phyloP scores from a whole-genome alignment of 2,113 vertebrate genomes.

The Nannobrachium achirus region DNA sequence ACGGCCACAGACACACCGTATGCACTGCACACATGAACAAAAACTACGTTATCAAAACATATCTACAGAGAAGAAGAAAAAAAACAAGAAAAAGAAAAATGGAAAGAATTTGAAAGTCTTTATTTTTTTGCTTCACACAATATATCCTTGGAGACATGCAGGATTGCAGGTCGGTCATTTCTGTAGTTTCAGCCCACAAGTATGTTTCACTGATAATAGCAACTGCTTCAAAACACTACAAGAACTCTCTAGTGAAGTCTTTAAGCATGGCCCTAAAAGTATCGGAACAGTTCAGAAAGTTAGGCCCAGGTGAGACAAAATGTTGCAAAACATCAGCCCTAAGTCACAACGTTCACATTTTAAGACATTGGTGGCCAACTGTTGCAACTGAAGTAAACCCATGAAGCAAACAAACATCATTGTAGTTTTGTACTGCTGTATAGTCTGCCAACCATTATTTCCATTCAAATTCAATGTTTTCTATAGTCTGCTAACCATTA shows the following conservation, averaged over 20 bases:
- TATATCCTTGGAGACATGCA: slow-evolving; percentile 76
- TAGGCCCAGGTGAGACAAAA: slow-evolving; percentile 33
- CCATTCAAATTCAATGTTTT: not conserved
- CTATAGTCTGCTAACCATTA: slow-evolving; percentile 12
- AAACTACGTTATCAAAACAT: slow-evolving; percentile 13
- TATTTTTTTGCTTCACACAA: slow-evolving; percentile 76
- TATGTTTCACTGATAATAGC: slow-evolving; percentile 59
- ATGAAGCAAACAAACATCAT: slow-evolving; percentile 10
- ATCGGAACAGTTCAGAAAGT: slow-evolving; percentile 36
- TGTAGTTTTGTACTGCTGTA: slow-evolving; percentile 1
- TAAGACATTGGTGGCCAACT: slow-evolving; percentile 60
- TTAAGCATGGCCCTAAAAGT: slow-evolving; percentile 54
- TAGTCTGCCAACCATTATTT: slow-evolving; percentile 12
- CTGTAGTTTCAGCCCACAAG: slow-evolving; percentile 59
- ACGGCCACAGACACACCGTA: not conserved
- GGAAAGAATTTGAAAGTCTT: slow-evolving; percentile 68
- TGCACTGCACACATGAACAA: not conserved
- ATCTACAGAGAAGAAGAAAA: not conserved
- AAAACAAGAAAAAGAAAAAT: slow-evolving; percentile 10
- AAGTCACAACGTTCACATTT: slow-evolving; percentile 72
- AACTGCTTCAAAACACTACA: slow-evolving; percentile 65
- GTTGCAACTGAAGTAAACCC: slow-evolving; percentile 43
- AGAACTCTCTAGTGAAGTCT: slow-evolving; percentile 49
- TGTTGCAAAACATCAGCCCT: slow-evolving; percentile 51
- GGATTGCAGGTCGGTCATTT: slow-evolving; percentile 73